Percentiles rank a stretch among this genome's conserved stretches.
These are phyloP conservation scores for Crotalus tigris DNA, from an alignment of 2,113 vertebrate species.

Conservation along the genomic window DNA sequence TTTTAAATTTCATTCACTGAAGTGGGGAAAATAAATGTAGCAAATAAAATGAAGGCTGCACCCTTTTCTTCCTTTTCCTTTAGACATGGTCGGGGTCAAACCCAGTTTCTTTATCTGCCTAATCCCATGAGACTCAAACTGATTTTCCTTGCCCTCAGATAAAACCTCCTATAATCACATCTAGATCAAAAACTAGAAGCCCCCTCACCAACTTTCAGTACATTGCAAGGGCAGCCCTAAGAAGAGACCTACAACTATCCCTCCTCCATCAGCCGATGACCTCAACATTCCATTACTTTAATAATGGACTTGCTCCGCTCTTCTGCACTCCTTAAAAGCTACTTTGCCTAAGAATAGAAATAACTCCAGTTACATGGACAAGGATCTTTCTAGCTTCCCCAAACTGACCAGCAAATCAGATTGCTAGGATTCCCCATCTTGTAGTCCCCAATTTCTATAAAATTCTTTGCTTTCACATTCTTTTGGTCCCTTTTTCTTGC, in stretches of 20 bases:
- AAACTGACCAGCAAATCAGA: background rate
- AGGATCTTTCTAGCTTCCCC: background rate
- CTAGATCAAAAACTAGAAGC: background rate
- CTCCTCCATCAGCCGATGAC: background rate
- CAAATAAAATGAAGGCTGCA: background rate
- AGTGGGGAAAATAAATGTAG: background rate
- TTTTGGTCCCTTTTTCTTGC: background rate
- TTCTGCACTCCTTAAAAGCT: background rate
- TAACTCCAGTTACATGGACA: background rate
- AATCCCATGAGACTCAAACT: background rate
- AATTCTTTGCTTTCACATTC: background rate
- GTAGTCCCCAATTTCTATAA: background rate
- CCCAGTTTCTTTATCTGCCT: background rate
- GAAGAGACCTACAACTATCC: background rate
- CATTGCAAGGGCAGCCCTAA: background rate
- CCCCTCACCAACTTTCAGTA: background rate
- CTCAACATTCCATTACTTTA: background rate
- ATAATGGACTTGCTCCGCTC: background rate
- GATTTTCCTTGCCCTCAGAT: background rate
- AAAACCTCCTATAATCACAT: background rate
- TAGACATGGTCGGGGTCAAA: background rate
- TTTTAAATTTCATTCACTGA: background rate
- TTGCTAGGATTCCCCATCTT: background rate
- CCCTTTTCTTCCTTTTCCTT: background rate
- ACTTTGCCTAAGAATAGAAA: background rate